Percentiles rank a stretch among this genome's conserved stretches.
Conservation (phyloP, 2,888 invertebrate genomes). For the Seira musarum region DNA sequence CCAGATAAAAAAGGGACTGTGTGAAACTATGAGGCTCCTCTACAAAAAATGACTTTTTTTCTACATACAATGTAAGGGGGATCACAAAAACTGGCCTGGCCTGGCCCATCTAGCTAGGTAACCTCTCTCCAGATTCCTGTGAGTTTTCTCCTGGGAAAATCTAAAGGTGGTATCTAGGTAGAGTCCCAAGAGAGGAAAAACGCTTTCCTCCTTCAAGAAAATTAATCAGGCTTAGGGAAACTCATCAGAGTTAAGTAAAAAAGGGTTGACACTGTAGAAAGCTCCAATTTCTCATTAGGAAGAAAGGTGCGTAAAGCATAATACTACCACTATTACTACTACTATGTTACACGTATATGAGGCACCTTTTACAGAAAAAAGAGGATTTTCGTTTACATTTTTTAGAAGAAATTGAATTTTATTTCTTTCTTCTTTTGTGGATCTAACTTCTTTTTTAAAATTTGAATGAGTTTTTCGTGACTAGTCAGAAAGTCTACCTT, state of each 20-base stretch:
- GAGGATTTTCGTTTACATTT: neutral
- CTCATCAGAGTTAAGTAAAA: slow-evolving; percentile 50
- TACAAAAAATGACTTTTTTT: neutral
- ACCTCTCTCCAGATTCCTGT: neutral
- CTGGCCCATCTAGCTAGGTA: neutral
- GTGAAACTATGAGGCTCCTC: neutral
- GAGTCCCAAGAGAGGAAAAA: slow-evolving; percentile 3
- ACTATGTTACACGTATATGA: neutral
- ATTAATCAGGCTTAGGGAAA: slow-evolving; percentile 55
- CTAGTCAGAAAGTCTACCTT: neutral
- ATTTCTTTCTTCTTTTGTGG: slow-evolving; percentile 4
- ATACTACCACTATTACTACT: neutral
- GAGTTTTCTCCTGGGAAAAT: slow-evolving; percentile 2
- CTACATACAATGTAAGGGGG: neutral
- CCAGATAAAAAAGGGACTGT: neutral
- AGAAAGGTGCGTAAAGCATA: neutral
- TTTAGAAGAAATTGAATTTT: slow-evolving; percentile 6
- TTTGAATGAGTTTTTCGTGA: neutral
- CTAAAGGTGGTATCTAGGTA: neutral
- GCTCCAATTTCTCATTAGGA: slow-evolving; percentile 13
- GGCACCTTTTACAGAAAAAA: neutral
- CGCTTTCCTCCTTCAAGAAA: slow-evolving; percentile 17
- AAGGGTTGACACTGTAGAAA: slow-evolving; percentile 21
- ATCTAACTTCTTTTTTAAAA: neutral
- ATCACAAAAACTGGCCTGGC: neutral